Base-by-base conservation (phyloP, 2,113 vertebrate genomes). In the Emydura subglobosa region DNA sequence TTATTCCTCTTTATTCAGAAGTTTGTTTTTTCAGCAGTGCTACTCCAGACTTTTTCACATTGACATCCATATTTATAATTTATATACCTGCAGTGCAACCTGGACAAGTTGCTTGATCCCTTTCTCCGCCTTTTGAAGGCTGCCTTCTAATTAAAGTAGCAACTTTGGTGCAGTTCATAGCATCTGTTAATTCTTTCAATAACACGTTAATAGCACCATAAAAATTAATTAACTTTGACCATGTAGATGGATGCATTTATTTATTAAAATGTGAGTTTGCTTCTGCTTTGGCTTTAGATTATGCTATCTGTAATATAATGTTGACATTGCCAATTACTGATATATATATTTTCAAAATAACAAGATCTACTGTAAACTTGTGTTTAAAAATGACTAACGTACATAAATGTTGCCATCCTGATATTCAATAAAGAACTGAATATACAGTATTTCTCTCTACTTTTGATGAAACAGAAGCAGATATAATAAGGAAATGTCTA, bases 181-280 rank as follows among this genome's bases (percentile, higher is more conserved):
- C 96, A 97, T 86, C 96, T 97, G 93, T 98, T 96, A 94, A 91
- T 80, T 98, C 93, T 95, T 89, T 96, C 78, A 94, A 95, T 90
- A 91, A 96, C 98, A 97, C 96, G 96, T 82, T 94, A 93, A 86
- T 95, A 91, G 95, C 55, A 31, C 91, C 95, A 96, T 98, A 98
- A 98, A 97, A 98, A 98, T 97, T 97, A 98, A 98, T 98, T 98
- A 98, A 92, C 94, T 98, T 98, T 94, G 86, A 88, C 83, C 88
- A 95, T 96, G 94, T 90, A 93, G 85, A 95, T 91, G 94, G 96
- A 95, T 96, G 91, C 31, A 98, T 97, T 98, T 95, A 96, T 97
- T 98, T 91, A 97, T 90, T 97, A 97, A 95, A 96, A 91, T 92
- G 68, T 96, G 98, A 79, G 94, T 89, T 94, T 95, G 34, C 44